A percentile compares a stretch with the other conserved stretches of the same genome.
Conservation (phyloP, 2,797 vertebrate genomes). For the Fistularia tabacaria region DNA sequence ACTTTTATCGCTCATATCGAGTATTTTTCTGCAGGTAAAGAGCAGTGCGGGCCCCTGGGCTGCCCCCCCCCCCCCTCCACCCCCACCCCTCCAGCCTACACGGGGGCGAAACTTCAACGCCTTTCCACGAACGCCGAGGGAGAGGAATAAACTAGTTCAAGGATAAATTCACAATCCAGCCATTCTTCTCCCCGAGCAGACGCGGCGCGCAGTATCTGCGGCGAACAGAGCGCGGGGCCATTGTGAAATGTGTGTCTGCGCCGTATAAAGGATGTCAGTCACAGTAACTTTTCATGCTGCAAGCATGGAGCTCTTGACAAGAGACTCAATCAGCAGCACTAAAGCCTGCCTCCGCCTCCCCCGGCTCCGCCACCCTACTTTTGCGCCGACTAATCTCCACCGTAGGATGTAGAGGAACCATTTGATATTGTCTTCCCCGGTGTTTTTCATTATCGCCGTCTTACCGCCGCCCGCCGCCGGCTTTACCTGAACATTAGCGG, state of each 20-base stretch:
- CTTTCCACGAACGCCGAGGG: neutral
- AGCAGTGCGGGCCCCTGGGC: too few species aligned
- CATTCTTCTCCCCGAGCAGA: slow-evolving; percentile 80
- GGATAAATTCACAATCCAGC: slow-evolving; percentile 29
- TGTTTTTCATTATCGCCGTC: slow-evolving; percentile 98
- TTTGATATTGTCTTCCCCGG: slow-evolving; percentile 98
- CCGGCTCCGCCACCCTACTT: slow-evolving; percentile 68
- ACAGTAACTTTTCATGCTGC: slow-evolving; percentile 63
- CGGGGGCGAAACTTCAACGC: neutral
- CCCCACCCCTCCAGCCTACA: too few species aligned
- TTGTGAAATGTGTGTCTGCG: slow-evolving; percentile 22
- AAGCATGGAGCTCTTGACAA: slow-evolving; percentile 67
- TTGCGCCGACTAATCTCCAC: slow-evolving; percentile 89
- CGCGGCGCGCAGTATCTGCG: slow-evolving; percentile 80
- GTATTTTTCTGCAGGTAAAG: too few species aligned
- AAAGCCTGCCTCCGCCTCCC: slow-evolving; percentile 68
- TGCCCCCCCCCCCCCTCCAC: too few species aligned
- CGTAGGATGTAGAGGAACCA: slow-evolving; percentile 98
- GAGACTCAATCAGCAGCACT: slow-evolving; percentile 75
- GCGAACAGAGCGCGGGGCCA: slow-evolving; percentile 40
- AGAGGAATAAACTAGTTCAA: slow-evolving; percentile 29
- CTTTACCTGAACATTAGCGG: slow-evolving; percentile 97
- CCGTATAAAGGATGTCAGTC: slow-evolving; percentile 64
- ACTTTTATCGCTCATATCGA: too few species aligned
- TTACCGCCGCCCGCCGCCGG: slow-evolving; percentile 88